Percentiles rank a stretch among this genome's conserved stretches.
phyloP scores from a whole-genome alignment of 2,888 invertebrate genomes.

The Nasonia oneida region DNA sequence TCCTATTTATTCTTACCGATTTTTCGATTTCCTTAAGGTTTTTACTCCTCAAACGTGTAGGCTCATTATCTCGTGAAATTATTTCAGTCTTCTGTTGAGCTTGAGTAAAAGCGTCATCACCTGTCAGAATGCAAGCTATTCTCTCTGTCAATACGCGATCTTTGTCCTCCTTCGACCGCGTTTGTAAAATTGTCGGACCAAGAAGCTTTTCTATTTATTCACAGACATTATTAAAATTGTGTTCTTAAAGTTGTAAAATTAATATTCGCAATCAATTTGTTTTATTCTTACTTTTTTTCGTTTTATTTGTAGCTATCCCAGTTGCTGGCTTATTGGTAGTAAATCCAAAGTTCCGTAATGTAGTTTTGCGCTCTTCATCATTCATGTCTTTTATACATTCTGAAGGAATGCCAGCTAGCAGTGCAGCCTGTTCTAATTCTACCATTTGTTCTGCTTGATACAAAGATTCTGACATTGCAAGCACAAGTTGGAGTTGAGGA shows the following conservation, averaged over 20 bases:
- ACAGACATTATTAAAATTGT: conserved; percentile 15
- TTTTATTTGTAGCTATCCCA: conserved; percentile 57
- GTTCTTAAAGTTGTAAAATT: not conserved
- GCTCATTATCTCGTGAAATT: conserved; percentile 31
- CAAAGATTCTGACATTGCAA: conserved; percentile 79
- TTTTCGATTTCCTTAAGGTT: conserved; percentile 68
- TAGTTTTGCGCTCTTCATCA: conserved; percentile 66
- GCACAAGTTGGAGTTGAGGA: conserved; percentile 77
- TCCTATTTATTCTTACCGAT: conserved; percentile 65
- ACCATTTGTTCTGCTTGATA: conserved; percentile 75
- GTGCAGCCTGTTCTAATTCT: conserved; percentile 72
- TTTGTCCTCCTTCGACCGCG: conserved; percentile 75
- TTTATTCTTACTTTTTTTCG: conserved; percentile 66
- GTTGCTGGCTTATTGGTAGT: conserved; percentile 67
- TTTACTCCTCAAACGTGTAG: conserved; percentile 65
- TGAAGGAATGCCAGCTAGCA: conserved; percentile 66
- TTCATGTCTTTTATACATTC: conserved; percentile 64
- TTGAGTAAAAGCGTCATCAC: conserved; percentile 74
- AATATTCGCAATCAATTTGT: not conserved
- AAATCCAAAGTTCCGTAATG: conserved; percentile 75
- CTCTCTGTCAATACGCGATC: conserved; percentile 78
- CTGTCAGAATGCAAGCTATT: conserved; percentile 78
- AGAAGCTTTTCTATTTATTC: conserved; percentile 68
- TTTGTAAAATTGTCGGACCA: conserved; percentile 74
- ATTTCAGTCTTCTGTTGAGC: conserved; percentile 21